Conservation (phyloP, 1,140 invertebrate genomes). For the Anagrus nilaparvatae region DNA sequence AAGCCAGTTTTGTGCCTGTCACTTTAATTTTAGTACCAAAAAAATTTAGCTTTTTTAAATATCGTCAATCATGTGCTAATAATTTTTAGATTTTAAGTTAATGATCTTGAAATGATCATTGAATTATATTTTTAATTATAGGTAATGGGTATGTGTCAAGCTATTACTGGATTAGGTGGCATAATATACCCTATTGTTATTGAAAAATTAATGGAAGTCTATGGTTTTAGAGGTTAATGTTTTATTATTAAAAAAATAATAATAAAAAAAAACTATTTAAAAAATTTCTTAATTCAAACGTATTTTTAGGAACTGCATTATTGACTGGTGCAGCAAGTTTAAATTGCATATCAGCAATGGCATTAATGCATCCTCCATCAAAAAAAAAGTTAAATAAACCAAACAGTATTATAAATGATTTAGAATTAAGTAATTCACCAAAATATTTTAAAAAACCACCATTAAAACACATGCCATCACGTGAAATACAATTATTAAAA, state of each 20-base stretch:
- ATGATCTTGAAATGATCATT: background rate
- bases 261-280: too few species aligned
- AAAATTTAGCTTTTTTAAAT: too few species aligned
- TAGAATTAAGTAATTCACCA: background rate
- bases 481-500: conserved; percentile 4
- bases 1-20: too few species aligned
- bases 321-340: conserved; percentile 36
- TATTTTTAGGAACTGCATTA: conserved; percentile 30
- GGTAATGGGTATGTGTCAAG: conserved; percentile 37
- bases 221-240: conserved; percentile 34
- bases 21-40: too few species aligned
- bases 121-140: conserved; percentile 13
- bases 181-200: conserved; percentile 35
- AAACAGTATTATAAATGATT: conserved; percentile 27
- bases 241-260: background rate
- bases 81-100: background rate
- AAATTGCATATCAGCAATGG: conserved; percentile 35
- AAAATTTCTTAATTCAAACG: too few species aligned
- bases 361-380: conserved; percentile 32
- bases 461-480: background rate
- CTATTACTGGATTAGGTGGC: conserved; percentile 31
- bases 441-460: conserved; percentile 5
- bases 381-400: too few species aligned
- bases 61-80: too few species aligned
- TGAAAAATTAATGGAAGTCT: conserved; percentile 30